A percentile compares a stretch with the other conserved stretches of the same genome.
These are phyloP conservation scores for Dryocosmus kuriphilus DNA, from an alignment of 2,888 invertebrate species.

Conservation along the genomic window DNA sequence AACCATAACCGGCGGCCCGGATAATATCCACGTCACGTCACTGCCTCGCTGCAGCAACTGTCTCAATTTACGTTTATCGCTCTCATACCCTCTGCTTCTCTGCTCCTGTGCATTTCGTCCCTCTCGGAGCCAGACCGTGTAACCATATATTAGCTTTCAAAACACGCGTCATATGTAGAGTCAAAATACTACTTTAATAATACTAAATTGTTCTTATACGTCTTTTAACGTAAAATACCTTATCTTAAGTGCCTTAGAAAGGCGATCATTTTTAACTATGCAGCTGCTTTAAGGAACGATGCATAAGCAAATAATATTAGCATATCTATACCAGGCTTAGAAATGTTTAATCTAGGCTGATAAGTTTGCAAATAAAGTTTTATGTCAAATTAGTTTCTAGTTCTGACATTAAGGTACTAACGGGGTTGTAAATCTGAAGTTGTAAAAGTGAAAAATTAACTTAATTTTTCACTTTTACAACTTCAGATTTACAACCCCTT, in stretches of 20 bases:
- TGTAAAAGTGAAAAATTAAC: background rate
- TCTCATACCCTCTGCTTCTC: background rate
- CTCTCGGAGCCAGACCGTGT: background rate
- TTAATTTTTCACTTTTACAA: background rate
- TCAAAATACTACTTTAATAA: constrained; percentile 35
- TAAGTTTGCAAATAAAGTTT: background rate
- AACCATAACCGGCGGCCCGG: constrained; percentile 35
- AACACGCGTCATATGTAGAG: constrained; percentile 39
- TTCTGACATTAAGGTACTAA: no score
- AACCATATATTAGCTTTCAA: background rate
- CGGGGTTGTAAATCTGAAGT: background rate
- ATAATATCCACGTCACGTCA: constrained; percentile 47
- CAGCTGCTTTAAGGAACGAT: background rate
- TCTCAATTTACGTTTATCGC: constrained; percentile 44
- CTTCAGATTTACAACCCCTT: background rate
- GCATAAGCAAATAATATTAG: background rate
- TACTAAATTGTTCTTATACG: background rate
- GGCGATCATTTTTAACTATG: constrained; percentile 65
- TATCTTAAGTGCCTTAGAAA: constrained; percentile 71
- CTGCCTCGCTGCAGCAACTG: constrained; percentile 38
- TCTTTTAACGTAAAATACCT: background rate
- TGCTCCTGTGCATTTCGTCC: background rate
- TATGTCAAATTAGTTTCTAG: background rate
- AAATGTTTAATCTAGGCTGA: background rate
- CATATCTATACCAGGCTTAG: background rate